These are phyloP conservation scores for Cremastobaeus sp. DNA, from an alignment of 2,888 invertebrate species.

Conservation along the genomic window DNA sequence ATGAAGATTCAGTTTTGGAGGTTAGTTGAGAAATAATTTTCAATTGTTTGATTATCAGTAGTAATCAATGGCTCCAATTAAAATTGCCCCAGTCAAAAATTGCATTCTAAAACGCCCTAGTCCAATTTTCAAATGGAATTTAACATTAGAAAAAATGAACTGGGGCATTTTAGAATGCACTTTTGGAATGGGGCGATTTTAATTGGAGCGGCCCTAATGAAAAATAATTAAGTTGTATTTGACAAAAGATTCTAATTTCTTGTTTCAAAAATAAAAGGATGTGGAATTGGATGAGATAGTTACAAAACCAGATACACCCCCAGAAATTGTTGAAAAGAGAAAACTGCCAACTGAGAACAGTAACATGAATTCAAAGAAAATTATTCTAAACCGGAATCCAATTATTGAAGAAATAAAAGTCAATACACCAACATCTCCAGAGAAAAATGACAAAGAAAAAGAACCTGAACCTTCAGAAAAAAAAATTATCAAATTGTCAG, in stretches of 20 bases:
- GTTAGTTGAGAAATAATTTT: constrained; percentile 70
- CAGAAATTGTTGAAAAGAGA: constrained; percentile 71
- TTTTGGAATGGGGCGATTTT: too few species aligned
- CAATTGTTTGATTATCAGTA: too few species aligned
- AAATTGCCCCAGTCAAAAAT: too few species aligned
- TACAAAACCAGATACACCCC: constrained; percentile 73
- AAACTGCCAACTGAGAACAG: constrained; percentile 73
- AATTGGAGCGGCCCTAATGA: too few species aligned
- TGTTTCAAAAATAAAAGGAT: constrained; percentile 72
- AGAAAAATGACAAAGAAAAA: constrained; percentile 58
- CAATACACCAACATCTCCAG: constrained; percentile 61
- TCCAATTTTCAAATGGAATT: neutral
- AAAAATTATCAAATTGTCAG: constrained; percentile 81
- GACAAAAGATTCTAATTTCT: too few species aligned
- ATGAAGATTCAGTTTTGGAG: constrained; percentile 81
- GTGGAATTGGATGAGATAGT: constrained; percentile 76
- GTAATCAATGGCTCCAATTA: too few species aligned
- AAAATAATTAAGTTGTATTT: too few species aligned
- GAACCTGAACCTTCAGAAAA: constrained; percentile 72
- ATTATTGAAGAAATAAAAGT: constrained; percentile 73
- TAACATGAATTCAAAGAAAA: constrained; percentile 79
- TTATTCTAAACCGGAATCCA: constrained; percentile 80
- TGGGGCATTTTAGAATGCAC: too few species aligned
- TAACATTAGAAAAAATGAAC: too few species aligned
- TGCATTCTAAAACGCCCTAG: too few species aligned